A percentile compares a stretch with the other conserved stretches of the same genome.
phyloP scores from a whole-genome alignment of 2,888 invertebrate species.

The Leptothorax acervorum region DNA sequence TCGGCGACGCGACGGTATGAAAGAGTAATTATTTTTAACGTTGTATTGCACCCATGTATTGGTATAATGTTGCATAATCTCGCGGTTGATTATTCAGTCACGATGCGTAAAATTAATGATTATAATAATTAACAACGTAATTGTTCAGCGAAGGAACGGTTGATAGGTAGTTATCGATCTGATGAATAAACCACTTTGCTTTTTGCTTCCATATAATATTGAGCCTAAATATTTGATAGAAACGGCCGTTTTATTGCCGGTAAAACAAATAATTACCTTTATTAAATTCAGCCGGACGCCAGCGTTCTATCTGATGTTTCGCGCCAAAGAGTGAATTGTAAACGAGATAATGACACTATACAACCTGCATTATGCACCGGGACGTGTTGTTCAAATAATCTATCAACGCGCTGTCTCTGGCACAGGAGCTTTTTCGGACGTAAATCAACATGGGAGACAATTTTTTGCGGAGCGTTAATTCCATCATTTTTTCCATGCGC shows the following conservation, averaged over 20 bases:
- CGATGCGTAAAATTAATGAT: slow-evolving; percentile 37
- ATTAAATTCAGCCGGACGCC: slow-evolving; percentile 39
- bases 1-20: neutral
- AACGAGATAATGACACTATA: slow-evolving; percentile 55
- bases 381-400: slow-evolving; percentile 58
- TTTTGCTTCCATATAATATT: slow-evolving; percentile 32
- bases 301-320: slow-evolving; percentile 42
- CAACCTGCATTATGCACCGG: slow-evolving; percentile 55
- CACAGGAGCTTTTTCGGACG: slow-evolving; percentile 31
- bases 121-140: slow-evolving; percentile 34
- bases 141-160: slow-evolving; percentile 27
- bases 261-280: slow-evolving; percentile 52
- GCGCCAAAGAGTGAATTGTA: slow-evolving; percentile 48
- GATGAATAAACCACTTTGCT: slow-evolving; percentile 44
- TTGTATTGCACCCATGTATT: neutral
- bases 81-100: slow-evolving; percentile 35
- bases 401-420: slow-evolving; percentile 47
- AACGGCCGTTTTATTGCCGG: slow-evolving; percentile 32
- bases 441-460: slow-evolving; percentile 43
- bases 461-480: slow-evolving; percentile 49
- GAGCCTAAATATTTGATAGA: slow-evolving; percentile 41
- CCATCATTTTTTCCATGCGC: slow-evolving; percentile 45
- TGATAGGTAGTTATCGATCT: slow-evolving; percentile 29
- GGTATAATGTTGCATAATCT: neutral
- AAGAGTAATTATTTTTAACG: slow-evolving; percentile 45